A percentile compares a stretch with the other conserved stretches of the same genome.
These are phyloP conservation scores for Ailurus styani DNA, from an alignment of 2,113 vertebrate species.

Conservation along the genomic window DNA sequence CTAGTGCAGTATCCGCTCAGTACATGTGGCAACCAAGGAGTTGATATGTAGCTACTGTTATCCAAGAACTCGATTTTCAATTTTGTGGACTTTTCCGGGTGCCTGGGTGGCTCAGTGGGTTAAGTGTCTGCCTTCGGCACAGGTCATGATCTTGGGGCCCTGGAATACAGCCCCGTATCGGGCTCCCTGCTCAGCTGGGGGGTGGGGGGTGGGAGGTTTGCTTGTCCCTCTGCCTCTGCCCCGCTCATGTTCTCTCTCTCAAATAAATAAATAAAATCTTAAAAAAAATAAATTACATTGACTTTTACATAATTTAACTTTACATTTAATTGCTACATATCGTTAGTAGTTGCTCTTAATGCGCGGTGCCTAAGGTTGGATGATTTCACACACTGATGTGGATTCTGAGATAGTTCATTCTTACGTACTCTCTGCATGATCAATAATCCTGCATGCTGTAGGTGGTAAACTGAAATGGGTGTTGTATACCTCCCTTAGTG, in stretches of 20 bases:
- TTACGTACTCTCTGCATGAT: neutral
- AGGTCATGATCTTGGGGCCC: neutral
- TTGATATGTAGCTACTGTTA: neutral
- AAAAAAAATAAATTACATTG: neutral
- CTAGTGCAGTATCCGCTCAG: accelerated
- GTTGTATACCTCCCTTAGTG: neutral
- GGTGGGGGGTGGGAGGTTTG: no score
- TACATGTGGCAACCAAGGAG: no score
- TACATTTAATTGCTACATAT: neutral
- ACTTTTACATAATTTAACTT: neutral
- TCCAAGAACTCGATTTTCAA: neutral
- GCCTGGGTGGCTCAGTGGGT: neutral
- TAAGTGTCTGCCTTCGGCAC: neutral
- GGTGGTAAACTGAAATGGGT: neutral
- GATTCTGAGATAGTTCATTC: neutral
- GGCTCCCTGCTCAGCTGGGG: neutral
- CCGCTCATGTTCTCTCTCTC: neutral
- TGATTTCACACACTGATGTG: neutral
- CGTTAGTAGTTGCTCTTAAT: neutral
- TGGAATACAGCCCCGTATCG: neutral
- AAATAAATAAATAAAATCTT: neutral
- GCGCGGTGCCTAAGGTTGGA: neutral
- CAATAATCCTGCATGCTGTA: neutral
- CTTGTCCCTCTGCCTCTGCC: neutral
- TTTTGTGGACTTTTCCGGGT: neutral